Percentiles rank a stretch among this genome's conserved stretches.
These are phyloP conservation scores for Carassius auratus DNA, from an alignment of 2,113 vertebrate species.

Conservation along the genomic window DNA sequence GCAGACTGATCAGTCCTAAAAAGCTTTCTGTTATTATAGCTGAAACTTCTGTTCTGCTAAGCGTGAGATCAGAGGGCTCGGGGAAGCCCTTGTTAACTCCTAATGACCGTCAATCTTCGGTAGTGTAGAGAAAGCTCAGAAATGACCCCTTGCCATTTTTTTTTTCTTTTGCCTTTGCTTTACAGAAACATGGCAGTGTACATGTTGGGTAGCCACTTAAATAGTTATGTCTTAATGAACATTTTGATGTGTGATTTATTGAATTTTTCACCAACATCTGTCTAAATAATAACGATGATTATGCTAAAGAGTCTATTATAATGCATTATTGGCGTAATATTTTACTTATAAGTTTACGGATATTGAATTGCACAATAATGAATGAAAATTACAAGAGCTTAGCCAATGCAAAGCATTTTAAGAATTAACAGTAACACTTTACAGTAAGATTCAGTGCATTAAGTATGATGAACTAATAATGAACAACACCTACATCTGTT, in stretches of 20 bases:
- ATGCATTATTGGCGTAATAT: not conserved
- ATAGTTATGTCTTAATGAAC: not conserved
- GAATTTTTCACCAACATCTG: not conserved
- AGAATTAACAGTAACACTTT: not conserved
- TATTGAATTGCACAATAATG: not conserved
- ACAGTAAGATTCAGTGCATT: not conserved
- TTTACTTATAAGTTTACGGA: not conserved
- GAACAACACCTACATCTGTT: not conserved
- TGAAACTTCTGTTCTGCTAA: slow-evolving; percentile 1
- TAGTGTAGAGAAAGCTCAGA: not conserved
- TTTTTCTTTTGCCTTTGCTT: not conserved
- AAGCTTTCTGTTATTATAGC: not conserved
- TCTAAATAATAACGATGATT: slow-evolving; percentile 1
- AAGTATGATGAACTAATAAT: not conserved
- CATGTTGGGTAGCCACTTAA: not conserved
- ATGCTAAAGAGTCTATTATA: not conserved
- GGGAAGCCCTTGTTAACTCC: slow-evolving; percentile 19
- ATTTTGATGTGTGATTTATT: not conserved
- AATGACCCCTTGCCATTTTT: not conserved
- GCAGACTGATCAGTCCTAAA: not conserved
- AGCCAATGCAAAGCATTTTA: not conserved
- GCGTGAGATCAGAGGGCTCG: slow-evolving; percentile 3
- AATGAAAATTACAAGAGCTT: not conserved
- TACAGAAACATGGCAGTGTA: not conserved
- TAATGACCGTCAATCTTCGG: not conserved